Evolutionary conservation across 1,140 invertebrate genomes (phyloP), one percentile per base, ranked within the genome.

Genomic region (Bombus vancouverensis): DNA sequence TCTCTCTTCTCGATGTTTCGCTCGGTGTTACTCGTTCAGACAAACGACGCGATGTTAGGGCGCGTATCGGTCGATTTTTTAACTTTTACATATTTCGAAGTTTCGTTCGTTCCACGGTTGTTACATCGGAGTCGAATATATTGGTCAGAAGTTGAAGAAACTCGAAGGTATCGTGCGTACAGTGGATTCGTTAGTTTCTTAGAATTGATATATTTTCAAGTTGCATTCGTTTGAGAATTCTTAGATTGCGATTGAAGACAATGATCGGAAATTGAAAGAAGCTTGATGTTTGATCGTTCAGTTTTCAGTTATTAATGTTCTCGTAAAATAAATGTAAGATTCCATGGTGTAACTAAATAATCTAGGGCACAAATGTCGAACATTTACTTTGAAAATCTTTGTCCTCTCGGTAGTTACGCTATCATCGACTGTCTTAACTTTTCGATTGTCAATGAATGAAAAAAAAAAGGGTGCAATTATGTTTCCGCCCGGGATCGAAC

Each of bases 401-500:
- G 12, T 12, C 59, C 12, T 62, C 28, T 62, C 13, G 59, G 9
- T 13, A n/a, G 59, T 22, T 62, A 4, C 4, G n/a, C 2, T 2
- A 13, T n/a, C 28, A 13, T 62, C 28, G 25, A 62, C 10, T n/a
- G 28, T 25, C 2, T 62, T n/a, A 10, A 18, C n/a, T 32, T 15
- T 53, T 53, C 18, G 13, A 66, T 66, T 6, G n/a, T 32, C 0
- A 8, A 15, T 34, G 4, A 68, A 25, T 12, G 9, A 68, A 9
- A 68, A 68, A 53, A 37, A 85, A 86, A 84, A 83, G 86, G 72
- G 68, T 57, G 32, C 37, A 65, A 18, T 25, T n/a, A 22, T 90
- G 88, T 90, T 90, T 90, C 89, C 89, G 89, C 89, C 89, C 89
- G 89, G 87, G 87, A 90, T 91, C 89, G 87, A 91, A 91, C 84